Conservation (phyloP, 2,888 invertebrate species). For the Amphipoea oculea region DNA sequence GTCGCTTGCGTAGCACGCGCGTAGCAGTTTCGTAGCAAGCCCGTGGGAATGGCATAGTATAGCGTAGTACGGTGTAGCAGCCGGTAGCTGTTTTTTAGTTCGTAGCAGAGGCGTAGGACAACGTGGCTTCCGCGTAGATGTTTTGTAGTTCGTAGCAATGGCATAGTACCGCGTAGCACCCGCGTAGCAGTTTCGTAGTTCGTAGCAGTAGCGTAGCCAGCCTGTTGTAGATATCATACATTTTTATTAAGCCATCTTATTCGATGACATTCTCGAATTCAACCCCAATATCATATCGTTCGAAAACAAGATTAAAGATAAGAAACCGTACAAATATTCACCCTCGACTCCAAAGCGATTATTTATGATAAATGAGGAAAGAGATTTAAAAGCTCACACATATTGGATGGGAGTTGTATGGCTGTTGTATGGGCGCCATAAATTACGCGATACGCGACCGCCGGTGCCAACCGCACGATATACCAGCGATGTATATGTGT, state of each 20-base stretch:
- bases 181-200: background rate
- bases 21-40: slow-evolving; percentile 1
- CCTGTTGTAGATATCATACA: background rate
- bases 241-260: background rate
- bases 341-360: slow-evolving; percentile 38
- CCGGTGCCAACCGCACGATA: slow-evolving; percentile 22
- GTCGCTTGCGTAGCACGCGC: background rate
- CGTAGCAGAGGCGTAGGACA: background rate
- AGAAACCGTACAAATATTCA: slow-evolving; percentile 20
- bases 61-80: background rate
- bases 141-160: background rate
- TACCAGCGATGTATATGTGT: background rate
- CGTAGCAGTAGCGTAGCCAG: background rate
- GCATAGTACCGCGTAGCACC: background rate
- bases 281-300: background rate
- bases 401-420: slow-evolving; percentile 46
- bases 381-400: slow-evolving; percentile 44
- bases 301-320: slow-evolving; percentile 35
- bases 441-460: slow-evolving; percentile 31
- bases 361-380: slow-evolving; percentile 46
- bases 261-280: background rate
- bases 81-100: background rate
- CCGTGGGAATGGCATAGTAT: no score
- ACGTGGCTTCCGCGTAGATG: slow-evolving; percentile 9
- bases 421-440: slow-evolving; percentile 41